Evolutionary conservation across 1,140 invertebrate genomes (phyloP), one percentile per base, ranked within the genome.

Genomic region (Calosoma granatense): DNA sequence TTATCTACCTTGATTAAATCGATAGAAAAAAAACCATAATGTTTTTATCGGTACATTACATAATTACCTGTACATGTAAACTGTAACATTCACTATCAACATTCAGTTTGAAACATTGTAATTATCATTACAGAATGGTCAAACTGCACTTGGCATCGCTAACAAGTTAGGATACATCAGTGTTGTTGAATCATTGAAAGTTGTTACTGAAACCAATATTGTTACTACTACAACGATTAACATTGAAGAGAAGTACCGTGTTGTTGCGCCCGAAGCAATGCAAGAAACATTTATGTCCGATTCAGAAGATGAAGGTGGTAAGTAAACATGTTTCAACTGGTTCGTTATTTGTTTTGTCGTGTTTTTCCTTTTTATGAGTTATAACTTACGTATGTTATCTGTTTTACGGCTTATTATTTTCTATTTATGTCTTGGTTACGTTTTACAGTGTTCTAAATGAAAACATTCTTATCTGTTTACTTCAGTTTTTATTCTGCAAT

Each of bases 201-300:
- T 94, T 12, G 92, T 99, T n/a, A 98, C 97, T 0, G 92, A 97
- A 78, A 94, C 86, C 54, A 87, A 76, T 58, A 84, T 79, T 65
- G 90, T 82, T 47, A 92, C 85, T 43, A 88, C 79, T 60, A 84
- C 69, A 61, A 85, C 75, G 66, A 74, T 83, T 3, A 84, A 81
- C 2, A 81, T 82, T 17, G 90, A 93, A 71, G 95, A 98, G 67
- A 96, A 97, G 73, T 98, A 97, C 72, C 87, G 88, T 74, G 94
- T 98, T 17, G 87, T 97, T 52, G 90, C 93, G 36, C 97, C 97
- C 0, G 97, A 99, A 78, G 88, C 92, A 22, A 99, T 99, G 97
- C 94, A 98, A 70, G 97, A 99, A 74, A 94, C 93, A 22, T 93
- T 98, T 74, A 92, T 98, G 81, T 97, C 93, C 43, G 97, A 99